Percentiles rank a stretch among this genome's conserved stretches.
phyloP scores from a whole-genome alignment of 2,888 invertebrate genomes.

The Nemapogon koenigi region DNA sequence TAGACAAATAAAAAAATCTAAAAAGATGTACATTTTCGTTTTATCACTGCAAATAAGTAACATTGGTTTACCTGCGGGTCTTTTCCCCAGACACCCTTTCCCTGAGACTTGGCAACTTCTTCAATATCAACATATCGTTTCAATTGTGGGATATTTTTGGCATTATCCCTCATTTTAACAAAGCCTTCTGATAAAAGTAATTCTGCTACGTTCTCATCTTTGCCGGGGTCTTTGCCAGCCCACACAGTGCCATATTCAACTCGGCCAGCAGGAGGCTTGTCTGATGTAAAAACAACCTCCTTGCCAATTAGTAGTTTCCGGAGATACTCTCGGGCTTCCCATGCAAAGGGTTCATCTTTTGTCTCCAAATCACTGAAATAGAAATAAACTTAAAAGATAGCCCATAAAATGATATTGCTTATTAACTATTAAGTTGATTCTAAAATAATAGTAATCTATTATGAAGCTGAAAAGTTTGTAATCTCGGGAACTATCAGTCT shows the following conservation, averaged over 20 bases:
- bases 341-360: constrained; percentile 93
- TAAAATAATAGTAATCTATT: too few relatives aligned
- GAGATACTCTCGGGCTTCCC: constrained; percentile 96
- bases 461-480: too few relatives aligned
- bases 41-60: constrained; percentile 4
- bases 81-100: constrained; percentile 82
- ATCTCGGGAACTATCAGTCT: too few relatives aligned
- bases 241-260: constrained; percentile 86
- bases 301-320: constrained; percentile 92
- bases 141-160: constrained; percentile 68
- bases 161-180: constrained; percentile 74
- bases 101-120: constrained; percentile 85
- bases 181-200: constrained; percentile 88
- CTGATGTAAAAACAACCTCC: constrained; percentile 84
- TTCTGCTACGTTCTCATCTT: constrained; percentile 89
- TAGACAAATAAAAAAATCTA: background rate
- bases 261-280: constrained; percentile 85
- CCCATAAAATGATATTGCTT: background rate
- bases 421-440: too few relatives aligned
- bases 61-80: constrained; percentile 35
- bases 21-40: constrained; percentile 15
- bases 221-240: constrained; percentile 79
- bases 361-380: constrained; percentile 67
- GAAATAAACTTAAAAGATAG: background rate
- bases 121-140: constrained; percentile 82